These are phyloP conservation scores for Pandemis cinnamomeana DNA, from an alignment of 2,888 invertebrate genomes.

Conservation along the genomic window DNA sequence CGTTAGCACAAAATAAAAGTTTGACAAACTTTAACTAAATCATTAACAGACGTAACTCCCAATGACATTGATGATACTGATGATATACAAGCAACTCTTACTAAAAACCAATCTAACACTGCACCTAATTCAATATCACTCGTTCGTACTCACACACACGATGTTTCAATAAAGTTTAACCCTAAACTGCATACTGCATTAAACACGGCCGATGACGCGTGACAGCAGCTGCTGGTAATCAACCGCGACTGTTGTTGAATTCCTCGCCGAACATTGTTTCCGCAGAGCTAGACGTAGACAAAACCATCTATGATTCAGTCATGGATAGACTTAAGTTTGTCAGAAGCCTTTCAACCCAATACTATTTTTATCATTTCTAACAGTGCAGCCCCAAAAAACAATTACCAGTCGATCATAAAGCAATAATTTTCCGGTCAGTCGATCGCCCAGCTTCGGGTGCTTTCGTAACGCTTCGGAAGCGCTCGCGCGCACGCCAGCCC, in stretches of 20 bases:
- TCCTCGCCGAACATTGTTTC: conserved; percentile 25
- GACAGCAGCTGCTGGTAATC: conserved; percentile 51
- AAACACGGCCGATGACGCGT: conserved; percentile 47
- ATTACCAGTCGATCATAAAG: background rate
- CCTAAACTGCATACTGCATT: conserved; percentile 42
- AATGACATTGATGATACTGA: too few species aligned
- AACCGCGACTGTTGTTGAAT: conserved; percentile 43
- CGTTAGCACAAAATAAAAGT: too few species aligned
- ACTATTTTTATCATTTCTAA: too few species aligned
- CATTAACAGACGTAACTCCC: too few species aligned
- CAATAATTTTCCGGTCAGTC: background rate
- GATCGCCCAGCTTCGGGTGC: conserved; percentile 5
- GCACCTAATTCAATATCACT: conserved; percentile 14
- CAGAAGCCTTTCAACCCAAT: too few species aligned
- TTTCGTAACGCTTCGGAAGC: conserved; percentile 51
- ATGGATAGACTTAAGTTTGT: background rate
- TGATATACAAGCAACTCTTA: too few species aligned
- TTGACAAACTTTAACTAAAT: too few species aligned
- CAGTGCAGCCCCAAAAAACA: too few species aligned
- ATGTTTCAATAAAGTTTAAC: conserved; percentile 22
- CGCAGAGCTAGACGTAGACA: conserved; percentile 10
- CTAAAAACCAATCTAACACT: too few species aligned
- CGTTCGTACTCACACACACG: background rate
- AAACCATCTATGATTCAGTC: background rate
- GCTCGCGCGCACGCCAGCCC: conserved; percentile 64